Conservation (phyloP, 2,888 invertebrate species). For the Trissolcus brochymenae region DNA sequence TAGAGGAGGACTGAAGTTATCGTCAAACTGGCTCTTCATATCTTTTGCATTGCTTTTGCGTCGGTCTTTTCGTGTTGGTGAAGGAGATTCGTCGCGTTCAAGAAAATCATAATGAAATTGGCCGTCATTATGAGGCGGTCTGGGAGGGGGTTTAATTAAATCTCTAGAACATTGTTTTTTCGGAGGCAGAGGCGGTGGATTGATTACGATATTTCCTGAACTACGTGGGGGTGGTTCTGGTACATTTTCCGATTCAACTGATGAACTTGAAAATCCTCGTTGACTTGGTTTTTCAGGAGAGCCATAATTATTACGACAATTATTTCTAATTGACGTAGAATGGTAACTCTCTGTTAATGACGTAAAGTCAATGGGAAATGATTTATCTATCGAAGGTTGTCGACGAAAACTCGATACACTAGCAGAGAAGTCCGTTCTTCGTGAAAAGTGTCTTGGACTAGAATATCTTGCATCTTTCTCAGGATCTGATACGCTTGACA, state of each 20-base stretch:
- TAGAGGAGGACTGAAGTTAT: constrained; percentile 71
- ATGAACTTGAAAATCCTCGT: constrained; percentile 67
- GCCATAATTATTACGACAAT: constrained; percentile 63
- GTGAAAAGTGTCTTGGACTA: constrained; percentile 73
- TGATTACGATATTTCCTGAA: constrained; percentile 80
- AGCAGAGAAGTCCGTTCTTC: constrained; percentile 67
- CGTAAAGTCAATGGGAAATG: constrained; percentile 72
- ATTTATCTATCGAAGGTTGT: constrained; percentile 66
- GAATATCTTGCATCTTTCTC: constrained; percentile 71
- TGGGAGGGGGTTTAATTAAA: constrained; percentile 81
- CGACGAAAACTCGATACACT: constrained; percentile 62
- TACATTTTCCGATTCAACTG: constrained; percentile 75
- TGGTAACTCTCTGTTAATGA: constrained; percentile 62
- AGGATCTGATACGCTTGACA: constrained; percentile 57
- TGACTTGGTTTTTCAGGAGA: constrained; percentile 71
- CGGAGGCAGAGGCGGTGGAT: constrained; percentile 85
- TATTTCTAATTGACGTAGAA: constrained; percentile 61
- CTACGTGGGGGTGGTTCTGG: constrained; percentile 85
- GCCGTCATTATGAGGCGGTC: constrained; percentile 80
- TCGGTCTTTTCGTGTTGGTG: constrained; percentile 61
- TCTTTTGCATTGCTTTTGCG: constrained; percentile 61
- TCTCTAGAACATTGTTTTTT: constrained; percentile 82
- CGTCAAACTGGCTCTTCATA: constrained; percentile 67
- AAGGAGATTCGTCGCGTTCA: constrained; percentile 76
- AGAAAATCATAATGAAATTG: constrained; percentile 79